Percentiles rank a stretch among this genome's conserved stretches.
These are phyloP conservation scores for Bettongia penicillata DNA, from an alignment of 2,113 vertebrate genomes.

Conservation along the genomic window DNA sequence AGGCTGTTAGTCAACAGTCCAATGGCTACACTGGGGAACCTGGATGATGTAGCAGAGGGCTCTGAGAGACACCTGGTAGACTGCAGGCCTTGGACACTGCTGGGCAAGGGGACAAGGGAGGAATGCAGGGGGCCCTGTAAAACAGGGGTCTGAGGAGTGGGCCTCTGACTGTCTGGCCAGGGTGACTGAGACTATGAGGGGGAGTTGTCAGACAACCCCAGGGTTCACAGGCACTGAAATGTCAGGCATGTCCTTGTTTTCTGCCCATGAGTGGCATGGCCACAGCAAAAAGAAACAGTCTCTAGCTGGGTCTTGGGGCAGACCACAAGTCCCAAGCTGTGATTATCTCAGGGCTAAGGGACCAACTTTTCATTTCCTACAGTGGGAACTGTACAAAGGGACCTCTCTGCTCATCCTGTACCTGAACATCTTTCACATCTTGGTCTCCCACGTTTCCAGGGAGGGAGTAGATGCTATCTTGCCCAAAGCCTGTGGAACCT, in stretches of 20 bases:
- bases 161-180: too few species aligned
- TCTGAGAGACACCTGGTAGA: background rate
- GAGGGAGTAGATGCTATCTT: conserved; percentile 92
- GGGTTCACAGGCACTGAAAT: too few species aligned
- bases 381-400: background rate
- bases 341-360: background rate
- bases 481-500: conserved; percentile 94
- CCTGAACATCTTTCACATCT: conserved; percentile 95
- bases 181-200: too few species aligned
- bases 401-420: conserved; percentile 69
- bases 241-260: too few species aligned
- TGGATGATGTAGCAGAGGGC: background rate
- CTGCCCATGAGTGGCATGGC: too few species aligned
- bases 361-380: too few species aligned
- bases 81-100: background rate
- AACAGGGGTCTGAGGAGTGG: too few species aligned
- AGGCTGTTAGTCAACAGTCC: background rate
- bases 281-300: background rate
- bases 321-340: background rate
- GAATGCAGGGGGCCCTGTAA: fast-evolving
- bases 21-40: background rate
- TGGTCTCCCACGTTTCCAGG: conserved; percentile 92
- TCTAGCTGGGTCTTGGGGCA: background rate
- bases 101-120: background rate
- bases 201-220: too few species aligned